Conservation (phyloP, 1,140 invertebrate species). For the Drosophila auraria region DNA sequence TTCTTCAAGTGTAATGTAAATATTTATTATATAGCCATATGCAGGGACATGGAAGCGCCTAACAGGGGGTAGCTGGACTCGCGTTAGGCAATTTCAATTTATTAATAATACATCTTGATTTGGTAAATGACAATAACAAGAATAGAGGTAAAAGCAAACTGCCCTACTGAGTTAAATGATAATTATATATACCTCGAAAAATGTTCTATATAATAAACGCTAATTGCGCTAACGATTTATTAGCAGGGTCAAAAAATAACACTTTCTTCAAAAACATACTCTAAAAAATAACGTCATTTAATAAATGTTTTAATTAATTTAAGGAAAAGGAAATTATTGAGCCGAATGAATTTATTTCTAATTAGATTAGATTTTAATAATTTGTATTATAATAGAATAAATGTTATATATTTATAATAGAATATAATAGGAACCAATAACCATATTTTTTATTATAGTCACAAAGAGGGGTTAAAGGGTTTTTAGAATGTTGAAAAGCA, state of each 20-base stretch:
- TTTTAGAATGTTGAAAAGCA: constrained; percentile 6
- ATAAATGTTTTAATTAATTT: not conserved
- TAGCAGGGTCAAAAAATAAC: constrained; percentile 2
- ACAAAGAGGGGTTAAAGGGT: not conserved
- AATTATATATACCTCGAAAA: not conserved
- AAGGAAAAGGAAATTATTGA: not conserved
- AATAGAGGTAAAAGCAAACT: not conserved
- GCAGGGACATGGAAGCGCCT: constrained; percentile 5
- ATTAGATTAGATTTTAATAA: too few species aligned
- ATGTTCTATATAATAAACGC: constrained; percentile 1
- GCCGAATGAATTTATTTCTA: not conserved
- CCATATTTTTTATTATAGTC: too few species aligned
- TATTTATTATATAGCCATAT: constrained; percentile 47
- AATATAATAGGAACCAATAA: not conserved
- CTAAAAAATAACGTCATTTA: not conserved
- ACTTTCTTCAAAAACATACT: not conserved
- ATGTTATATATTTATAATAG: too few species aligned
- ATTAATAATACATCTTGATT: not conserved
- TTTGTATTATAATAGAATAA: too few species aligned
- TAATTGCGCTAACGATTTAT: constrained; percentile 5
- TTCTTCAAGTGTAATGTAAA: constrained; percentile 72
- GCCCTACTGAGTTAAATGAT: not conserved
- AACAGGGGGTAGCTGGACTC: not conserved
- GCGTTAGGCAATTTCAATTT: not conserved
- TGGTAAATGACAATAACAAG: too few species aligned